phyloP scores from a whole-genome alignment of 1,140 invertebrate genomes.

The Saccostrea glomerata region DNA sequence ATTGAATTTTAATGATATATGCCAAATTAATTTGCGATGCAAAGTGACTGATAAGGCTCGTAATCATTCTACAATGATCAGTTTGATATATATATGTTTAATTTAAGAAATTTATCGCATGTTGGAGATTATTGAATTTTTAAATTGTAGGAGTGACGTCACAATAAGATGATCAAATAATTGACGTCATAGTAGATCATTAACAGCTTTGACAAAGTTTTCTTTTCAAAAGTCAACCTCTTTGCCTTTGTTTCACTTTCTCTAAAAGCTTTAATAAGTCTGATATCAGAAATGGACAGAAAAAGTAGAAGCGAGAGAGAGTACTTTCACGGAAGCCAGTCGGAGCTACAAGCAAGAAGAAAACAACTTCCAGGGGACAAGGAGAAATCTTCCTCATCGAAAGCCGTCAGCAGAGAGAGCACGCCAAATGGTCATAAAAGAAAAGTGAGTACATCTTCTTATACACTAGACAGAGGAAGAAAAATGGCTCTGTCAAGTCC shows the following conservation, averaged over 20 bases:
- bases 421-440: background rate
- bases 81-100: too few species aligned
- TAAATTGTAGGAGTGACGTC: background rate
- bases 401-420: background rate
- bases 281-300: background rate
- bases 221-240: background rate
- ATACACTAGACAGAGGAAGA: background rate
- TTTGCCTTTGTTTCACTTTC: background rate
- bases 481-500: background rate
- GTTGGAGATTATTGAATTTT: too few species aligned
- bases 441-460: background rate
- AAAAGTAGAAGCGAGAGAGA: background rate
- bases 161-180: background rate
- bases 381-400: background rate
- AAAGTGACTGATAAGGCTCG: too few species aligned
- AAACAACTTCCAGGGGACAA: background rate
- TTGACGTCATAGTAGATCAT: conserved; percentile 7
- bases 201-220: too few species aligned
- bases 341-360: background rate
- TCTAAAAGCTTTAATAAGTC: background rate
- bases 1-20: too few species aligned
- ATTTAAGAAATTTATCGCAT: too few species aligned
- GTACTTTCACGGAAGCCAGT: background rate
- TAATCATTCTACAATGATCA: too few species aligned
- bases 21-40: too few species aligned